Evolutionary conservation across 2,113 vertebrate genomes (phyloP).

Genomic region (Rhinolophus ferrumequinum): DNA sequence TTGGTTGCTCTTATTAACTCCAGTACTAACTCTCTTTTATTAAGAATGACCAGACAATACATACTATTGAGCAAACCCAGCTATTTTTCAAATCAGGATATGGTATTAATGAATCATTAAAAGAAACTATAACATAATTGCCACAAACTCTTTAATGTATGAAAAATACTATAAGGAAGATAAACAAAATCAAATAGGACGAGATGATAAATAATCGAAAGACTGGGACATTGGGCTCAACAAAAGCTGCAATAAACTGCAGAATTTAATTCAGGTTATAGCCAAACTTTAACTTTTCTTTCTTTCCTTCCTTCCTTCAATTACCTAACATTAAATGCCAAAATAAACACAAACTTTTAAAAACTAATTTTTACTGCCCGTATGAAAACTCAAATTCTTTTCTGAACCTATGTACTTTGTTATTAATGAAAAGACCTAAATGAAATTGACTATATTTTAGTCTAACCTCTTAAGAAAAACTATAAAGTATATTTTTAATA

Average conservation of each 20-base stretch:
- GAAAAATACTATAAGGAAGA: not conserved
- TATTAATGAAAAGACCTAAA: not conserved
- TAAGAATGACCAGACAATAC: not conserved
- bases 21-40: not conserved
- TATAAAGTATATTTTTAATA: not conserved
- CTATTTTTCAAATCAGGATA: not conserved
- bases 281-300: not conserved
- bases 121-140: not conserved
- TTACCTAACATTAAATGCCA: not conserved
- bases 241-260: not conserved
- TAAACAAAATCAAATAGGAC: not conserved
- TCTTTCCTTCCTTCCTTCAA: not conserved
- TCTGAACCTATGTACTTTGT: not conserved
- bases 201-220: not conserved
- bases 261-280: not conserved
- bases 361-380: not conserved
- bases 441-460: not conserved
- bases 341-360: not conserved
- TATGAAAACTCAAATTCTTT: not conserved
- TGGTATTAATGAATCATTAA: not conserved
- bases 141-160: not conserved
- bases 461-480: not conserved
- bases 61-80: not conserved
- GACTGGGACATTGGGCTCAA: not conserved
- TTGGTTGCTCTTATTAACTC: not conserved